These are phyloP conservation scores for Ptychoptera contaminata DNA, from an alignment of 2,888 invertebrate species.

Conservation along the genomic window DNA sequence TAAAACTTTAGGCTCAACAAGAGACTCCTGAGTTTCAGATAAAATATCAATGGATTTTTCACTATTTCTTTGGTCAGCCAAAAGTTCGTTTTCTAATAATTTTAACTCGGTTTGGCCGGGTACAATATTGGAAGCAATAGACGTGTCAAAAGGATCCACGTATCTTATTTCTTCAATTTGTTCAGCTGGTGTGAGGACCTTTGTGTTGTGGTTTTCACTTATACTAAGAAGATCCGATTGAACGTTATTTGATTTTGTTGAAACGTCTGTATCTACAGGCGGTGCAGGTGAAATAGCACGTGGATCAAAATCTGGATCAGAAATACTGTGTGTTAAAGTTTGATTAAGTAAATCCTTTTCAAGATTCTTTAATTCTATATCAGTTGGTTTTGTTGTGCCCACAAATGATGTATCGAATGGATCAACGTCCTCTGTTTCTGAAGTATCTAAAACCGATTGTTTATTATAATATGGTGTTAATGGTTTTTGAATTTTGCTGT, in stretches of 20 bases:
- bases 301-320: slow-evolving; percentile 45
- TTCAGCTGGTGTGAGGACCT: slow-evolving; percentile 48
- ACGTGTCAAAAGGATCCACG: slow-evolving; percentile 72
- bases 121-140: slow-evolving; percentile 54
- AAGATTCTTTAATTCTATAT: slow-evolving; percentile 58
- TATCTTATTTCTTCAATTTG: slow-evolving; percentile 31
- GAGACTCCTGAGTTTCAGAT: slow-evolving; percentile 30
- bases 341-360: slow-evolving; percentile 51
- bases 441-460: slow-evolving; percentile 35
- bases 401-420: slow-evolving; percentile 84
- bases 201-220: slow-evolving; percentile 42
- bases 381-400: slow-evolving; percentile 53
- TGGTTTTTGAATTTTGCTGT: slow-evolving; percentile 48
- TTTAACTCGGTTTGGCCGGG: slow-evolving; percentile 67
- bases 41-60: not conserved
- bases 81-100: slow-evolving; percentile 60
- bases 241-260: slow-evolving; percentile 22
- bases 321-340: slow-evolving; percentile 38
- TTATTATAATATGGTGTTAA: slow-evolving; percentile 66
- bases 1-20: slow-evolving; percentile 50
- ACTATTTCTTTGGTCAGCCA: slow-evolving; percentile 28
- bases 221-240: slow-evolving; percentile 28
- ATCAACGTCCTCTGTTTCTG: slow-evolving; percentile 43
- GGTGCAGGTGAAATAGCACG: slow-evolving; percentile 22
- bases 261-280: slow-evolving; percentile 11